Evolutionary conservation across 2,797 vertebrate species (phyloP), one percentile per base, ranked within the genome.

Genomic region (Chanos chanos): DNA sequence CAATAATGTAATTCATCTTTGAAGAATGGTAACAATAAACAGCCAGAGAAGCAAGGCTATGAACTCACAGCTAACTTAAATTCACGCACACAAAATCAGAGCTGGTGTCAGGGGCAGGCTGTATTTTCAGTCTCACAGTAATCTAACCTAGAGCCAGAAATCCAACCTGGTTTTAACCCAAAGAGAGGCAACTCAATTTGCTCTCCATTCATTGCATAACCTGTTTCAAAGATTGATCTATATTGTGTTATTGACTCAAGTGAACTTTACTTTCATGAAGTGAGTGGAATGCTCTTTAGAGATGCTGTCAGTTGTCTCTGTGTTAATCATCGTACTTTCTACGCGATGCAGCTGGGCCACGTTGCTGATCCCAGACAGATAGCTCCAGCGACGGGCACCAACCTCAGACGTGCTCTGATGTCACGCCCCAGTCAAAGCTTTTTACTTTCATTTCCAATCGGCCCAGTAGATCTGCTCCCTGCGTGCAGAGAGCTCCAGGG

Each of bases 1-100:
- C 59, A 24, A 41, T 74, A 73, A 71, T 70, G 56, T 59, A 65
- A 75, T 79, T 68, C 51, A 70, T 75, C 61, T 67, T 43, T 61
- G 72, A 73, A 69, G 66, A 66, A 71, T 54, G 30, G 66, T 25
- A 28, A 63, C 66, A 71, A 68, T 73, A 70, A 72, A 70, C 56
- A 43, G 22, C 58, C n/a, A n/a, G n/a, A 43, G 40, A 27, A 64
- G 55, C 37, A 55, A 64, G 55, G 58, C 65, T 39, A 64, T 69
- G 64, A 75, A 71, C 72, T 70, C 61, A 39, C 59, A 34, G 15
- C 28, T 21, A 22, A 61, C 57, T 67, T 74, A 63, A 72, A 61
- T 63, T 62, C 52, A 61, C 31, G 19, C 40, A 64, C 36, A 67
- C 64, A 59, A 66, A 64, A 69, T 57, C 16, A 72, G 39, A 67